Percentiles rank a stretch among this genome's conserved stretches.
These are phyloP conservation scores for Palythoa grandis DNA, from an alignment of 92 coral and sea anemone genomes.

Conservation along the genomic window DNA sequence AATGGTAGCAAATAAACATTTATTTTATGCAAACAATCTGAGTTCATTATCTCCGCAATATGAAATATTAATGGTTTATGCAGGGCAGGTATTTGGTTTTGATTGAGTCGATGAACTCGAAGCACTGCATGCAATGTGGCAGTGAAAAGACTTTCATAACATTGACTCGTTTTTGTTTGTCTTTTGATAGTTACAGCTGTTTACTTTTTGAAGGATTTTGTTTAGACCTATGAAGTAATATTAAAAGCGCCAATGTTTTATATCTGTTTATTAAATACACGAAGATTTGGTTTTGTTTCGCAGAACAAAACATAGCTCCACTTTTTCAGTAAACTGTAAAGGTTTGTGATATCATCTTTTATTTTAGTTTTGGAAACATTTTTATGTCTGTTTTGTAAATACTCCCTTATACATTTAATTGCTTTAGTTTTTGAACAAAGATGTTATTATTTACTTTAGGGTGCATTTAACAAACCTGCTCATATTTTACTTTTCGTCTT, in stretches of 20 bases:
- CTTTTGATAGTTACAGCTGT: neutral
- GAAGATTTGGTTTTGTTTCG: neutral
- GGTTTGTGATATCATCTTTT: no score
- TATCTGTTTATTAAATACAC: neutral
- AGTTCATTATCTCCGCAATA: neutral
- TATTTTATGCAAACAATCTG: no score
- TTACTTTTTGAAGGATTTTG: neutral
- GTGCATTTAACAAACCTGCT: neutral
- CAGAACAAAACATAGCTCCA: neutral
- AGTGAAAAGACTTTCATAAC: neutral
- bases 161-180: neutral
- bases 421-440: neutral
- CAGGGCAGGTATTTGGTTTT: neutral
- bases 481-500: no score
- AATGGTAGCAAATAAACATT: no score
- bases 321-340: neutral
- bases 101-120: neutral
- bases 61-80: neutral
- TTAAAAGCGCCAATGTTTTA: neutral
- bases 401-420: neutral
- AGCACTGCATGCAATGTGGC: neutral
- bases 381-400: neutral
- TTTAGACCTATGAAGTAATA: neutral
- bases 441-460: neutral
- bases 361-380: neutral